phyloP scores from a whole-genome alignment of 2,888 invertebrate species.

The Caenorhabditis drosophilae region DNA sequence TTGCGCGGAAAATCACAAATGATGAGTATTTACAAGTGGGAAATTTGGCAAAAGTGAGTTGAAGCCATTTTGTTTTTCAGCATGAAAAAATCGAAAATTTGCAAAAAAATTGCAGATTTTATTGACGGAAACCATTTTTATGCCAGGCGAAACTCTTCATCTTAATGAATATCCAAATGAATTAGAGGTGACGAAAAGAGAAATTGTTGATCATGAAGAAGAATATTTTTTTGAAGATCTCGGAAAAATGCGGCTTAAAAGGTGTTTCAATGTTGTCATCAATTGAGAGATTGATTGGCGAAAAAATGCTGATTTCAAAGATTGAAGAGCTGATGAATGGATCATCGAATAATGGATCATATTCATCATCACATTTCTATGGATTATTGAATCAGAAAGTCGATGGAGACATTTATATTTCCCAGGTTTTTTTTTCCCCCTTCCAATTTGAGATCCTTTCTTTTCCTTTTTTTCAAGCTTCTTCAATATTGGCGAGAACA shows the following conservation, averaged over 20 bases:
- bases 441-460: neutral
- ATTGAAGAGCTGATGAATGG: constrained; percentile 41
- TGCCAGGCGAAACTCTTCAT: constrained; percentile 26
- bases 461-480: constrained; percentile 16
- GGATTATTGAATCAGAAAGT: constrained; percentile 30
- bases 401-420: constrained; percentile 29
- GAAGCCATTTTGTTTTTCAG: neutral
- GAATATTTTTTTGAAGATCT: constrained; percentile 12
- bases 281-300: constrained; percentile 36
- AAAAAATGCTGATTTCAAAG: constrained; percentile 30
- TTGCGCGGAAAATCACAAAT: constrained; percentile 45
- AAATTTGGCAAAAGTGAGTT: constrained; percentile 34
- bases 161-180: constrained; percentile 40
- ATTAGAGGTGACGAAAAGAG: constrained; percentile 11
- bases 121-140: constrained; percentile 35
- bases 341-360: constrained; percentile 23
- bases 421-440: too few relatives aligned
- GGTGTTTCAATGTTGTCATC: constrained; percentile 45
- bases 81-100: neutral
- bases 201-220: neutral
- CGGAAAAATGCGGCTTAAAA: constrained; percentile 40
- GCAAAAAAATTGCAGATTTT: constrained; percentile 19
- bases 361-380: constrained; percentile 8
- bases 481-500: constrained; percentile 42
- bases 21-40: constrained; percentile 37